A percentile compares a stretch with the other conserved stretches of the same genome.
Conservation (phyloP, 2,113 vertebrate species). For the Dascyllus trimaculatus region DNA sequence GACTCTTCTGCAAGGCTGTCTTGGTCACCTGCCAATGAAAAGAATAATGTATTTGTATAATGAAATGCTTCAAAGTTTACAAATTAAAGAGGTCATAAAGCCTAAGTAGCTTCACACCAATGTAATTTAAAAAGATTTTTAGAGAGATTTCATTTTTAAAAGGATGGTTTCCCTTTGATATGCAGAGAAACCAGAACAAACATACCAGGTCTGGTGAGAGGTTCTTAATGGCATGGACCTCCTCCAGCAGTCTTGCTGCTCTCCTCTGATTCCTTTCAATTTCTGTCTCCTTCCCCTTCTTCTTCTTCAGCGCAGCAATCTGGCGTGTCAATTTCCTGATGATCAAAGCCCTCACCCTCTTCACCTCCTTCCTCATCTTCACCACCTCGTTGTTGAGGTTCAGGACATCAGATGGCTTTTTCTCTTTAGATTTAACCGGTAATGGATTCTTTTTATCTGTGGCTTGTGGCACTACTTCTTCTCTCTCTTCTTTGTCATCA, state of each 20-base stretch:
- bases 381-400: conserved; percentile 91
- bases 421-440: not conserved
- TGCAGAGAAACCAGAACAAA: not conserved
- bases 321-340: conserved; percentile 92
- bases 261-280: conserved; percentile 90
- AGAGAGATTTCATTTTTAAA: no score
- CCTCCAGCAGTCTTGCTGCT: conserved; percentile 89
- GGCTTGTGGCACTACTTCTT: not conserved
- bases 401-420: conserved; percentile 63
- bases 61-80: conserved; percentile 1
- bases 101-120: no score
- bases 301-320: conserved; percentile 88
- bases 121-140: no score
- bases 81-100: no score
- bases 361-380: conserved; percentile 96
- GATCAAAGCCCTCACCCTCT: conserved; percentile 89
- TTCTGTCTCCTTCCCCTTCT: conserved; percentile 89
- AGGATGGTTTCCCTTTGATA: not conserved
- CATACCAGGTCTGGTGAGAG: conserved; percentile 87
- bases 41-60: not conserved
- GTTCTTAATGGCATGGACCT: conserved; percentile 92
- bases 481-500: not conserved
- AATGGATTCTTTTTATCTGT: not conserved
- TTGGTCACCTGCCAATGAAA: conserved; percentile 86
- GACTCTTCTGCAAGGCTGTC: conserved; percentile 88